Evolutionary conservation across 2,797 vertebrate species (phyloP).

Genomic region (Lepilemur septentrionalis): DNA sequence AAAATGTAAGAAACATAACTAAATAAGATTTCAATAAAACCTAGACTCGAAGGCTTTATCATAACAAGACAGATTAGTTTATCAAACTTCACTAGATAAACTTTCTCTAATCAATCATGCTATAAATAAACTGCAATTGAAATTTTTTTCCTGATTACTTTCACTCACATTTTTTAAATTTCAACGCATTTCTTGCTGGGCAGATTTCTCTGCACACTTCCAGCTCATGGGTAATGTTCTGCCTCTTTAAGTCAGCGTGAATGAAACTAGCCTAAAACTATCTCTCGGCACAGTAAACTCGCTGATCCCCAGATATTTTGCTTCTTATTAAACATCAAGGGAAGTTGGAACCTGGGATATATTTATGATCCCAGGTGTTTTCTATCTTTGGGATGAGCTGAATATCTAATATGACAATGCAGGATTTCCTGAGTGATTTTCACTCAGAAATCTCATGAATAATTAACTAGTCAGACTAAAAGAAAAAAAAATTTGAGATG

Average conservation of each 20-base stretch:
- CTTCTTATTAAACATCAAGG: constrained; percentile 54
- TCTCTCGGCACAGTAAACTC: not conserved
- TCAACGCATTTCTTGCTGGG: not conserved
- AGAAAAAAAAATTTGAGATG: not conserved
- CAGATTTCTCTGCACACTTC: not conserved
- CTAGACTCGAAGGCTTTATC: not conserved
- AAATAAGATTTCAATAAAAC: not conserved
- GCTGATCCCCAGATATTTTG: not conserved
- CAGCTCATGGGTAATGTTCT: not conserved
- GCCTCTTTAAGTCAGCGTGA: not conserved
- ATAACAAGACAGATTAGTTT: not conserved
- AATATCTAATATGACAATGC: not conserved
- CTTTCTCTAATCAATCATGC: not conserved
- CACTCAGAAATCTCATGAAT: constrained; percentile 31
- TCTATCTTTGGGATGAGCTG: not conserved
- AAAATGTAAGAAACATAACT: not conserved
- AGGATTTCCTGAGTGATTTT: constrained; percentile 42
- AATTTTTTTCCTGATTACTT: not conserved
- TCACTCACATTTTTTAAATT: not conserved
- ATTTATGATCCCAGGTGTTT: not conserved
- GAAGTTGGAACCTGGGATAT: not conserved
- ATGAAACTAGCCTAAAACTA: not conserved
- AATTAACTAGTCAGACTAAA: constrained; percentile 30
- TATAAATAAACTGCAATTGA: not conserved
- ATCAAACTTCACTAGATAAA: not conserved